Base-by-base conservation (phyloP, 1,140 invertebrate genomes). In the Eumaeus atala region DNA sequence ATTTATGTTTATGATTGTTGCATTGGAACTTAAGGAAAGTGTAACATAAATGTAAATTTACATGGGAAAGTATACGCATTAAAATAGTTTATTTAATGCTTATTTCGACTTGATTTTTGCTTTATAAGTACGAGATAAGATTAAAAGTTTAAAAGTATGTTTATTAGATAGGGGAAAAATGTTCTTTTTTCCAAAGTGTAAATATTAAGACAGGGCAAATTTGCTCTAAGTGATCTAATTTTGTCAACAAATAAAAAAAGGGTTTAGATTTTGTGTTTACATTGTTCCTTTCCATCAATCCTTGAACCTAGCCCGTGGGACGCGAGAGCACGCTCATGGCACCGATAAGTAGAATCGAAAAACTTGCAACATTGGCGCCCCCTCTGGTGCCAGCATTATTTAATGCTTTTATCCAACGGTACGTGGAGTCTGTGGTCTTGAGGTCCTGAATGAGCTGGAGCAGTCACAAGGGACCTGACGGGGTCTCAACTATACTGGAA, bases 41-140 rank as follows among this genome's bases (percentile, higher is more conserved):
- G 40, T 44, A 44, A 44, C 40, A 44, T 44, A 14, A 48, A 48
- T 74, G 64, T 74, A 74, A 73, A 81, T 64, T 64, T 76, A 63
- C 74, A 75, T 80, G 79, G 79, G 79, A 80, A 83, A 83, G 74
- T 72, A 83, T 80, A 78, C 79, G 79, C 79, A 77, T 83, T 83
- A 80, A 72, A 72, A 66, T 83, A 83, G 73, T 62, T 74, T 72
- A 74, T 71, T 68, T 69, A 73, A 70, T 74, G 77, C 68, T 75
- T 67, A 59, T 61, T 64, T 63, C 57, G 55, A 47, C 59, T 61
- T 35, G 37, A 57, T 51, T 28, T 28, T 56, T 53, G 56, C 61
- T 63, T 63, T 61, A 59, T 51, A 53, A 56, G 33, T 63, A 63
- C 58, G 61, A 59, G 51, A 54, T 59, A 56, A 53, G 44, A 21